Evolutionary conservation across 2,888 invertebrate genomes (phyloP).

Genomic region (Gymnocheta viridis): DNA sequence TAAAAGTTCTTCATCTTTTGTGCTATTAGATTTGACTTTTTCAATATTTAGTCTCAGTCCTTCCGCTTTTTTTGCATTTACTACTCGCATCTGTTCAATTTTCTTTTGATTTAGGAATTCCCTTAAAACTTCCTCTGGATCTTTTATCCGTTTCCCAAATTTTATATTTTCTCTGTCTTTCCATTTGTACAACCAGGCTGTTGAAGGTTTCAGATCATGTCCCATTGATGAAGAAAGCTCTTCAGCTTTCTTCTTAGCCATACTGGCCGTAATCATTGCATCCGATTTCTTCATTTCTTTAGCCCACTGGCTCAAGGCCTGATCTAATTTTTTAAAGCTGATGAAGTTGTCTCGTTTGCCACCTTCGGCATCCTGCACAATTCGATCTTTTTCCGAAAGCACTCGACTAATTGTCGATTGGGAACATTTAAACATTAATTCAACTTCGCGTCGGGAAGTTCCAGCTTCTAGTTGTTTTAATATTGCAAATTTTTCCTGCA

Average conservation of each 20-base stretch:
- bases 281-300: constrained; percentile 32
- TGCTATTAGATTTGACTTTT: neutral
- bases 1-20: neutral
- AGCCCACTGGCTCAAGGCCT: constrained; percentile 53
- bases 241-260: constrained; percentile 48
- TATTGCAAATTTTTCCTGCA: too few relatives aligned
- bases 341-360: constrained; percentile 6
- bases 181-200: constrained; percentile 58
- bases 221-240: constrained; percentile 42
- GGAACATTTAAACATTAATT: constrained; percentile 42
- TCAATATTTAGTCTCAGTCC: neutral
- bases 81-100: neutral
- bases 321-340: constrained; percentile 49
- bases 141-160: constrained; percentile 25
- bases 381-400: neutral
- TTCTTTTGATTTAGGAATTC: constrained; percentile 17
- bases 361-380: constrained; percentile 13
- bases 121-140: constrained; percentile 36
- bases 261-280: constrained; percentile 22
- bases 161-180: constrained; percentile 57
- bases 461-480: too few relatives aligned
- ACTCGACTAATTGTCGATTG: constrained; percentile 37
- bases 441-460: too few relatives aligned
- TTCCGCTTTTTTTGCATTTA: neutral
- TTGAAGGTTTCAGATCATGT: constrained; percentile 32